A percentile compares a stretch with the other conserved stretches of the same genome.
These are phyloP conservation scores for Chrysolina americana DNA, from an alignment of 2,888 invertebrate genomes.

Conservation along the genomic window DNA sequence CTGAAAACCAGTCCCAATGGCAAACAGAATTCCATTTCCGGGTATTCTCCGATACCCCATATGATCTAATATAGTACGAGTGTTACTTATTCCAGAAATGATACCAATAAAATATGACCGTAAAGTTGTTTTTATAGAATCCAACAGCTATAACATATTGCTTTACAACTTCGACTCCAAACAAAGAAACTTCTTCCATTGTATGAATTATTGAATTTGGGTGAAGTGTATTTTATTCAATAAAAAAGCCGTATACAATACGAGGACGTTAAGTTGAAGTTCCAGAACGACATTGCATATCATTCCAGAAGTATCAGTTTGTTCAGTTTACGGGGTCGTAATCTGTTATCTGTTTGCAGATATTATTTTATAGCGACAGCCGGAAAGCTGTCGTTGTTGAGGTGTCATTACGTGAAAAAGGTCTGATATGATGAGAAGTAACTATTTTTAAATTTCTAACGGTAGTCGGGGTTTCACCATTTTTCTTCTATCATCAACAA, in stretches of 20 bases:
- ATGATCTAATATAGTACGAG: conserved; percentile 61
- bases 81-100: conserved; percentile 61
- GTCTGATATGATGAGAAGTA: background rate
- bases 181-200: conserved; percentile 45
- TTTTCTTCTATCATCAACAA: too few species aligned
- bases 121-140: conserved; percentile 60
- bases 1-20: conserved; percentile 52
- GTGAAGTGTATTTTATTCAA: conserved; percentile 46
- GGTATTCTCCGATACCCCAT: conserved; percentile 55
- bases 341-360: conserved; percentile 14
- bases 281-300: conserved; percentile 26
- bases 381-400: conserved; percentile 1
- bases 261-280: conserved; percentile 41
- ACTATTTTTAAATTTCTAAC: too few species aligned
- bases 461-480: too few species aligned
- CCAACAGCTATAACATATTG: conserved; percentile 60
- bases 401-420: background rate
- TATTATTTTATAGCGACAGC: conserved; percentile 15
- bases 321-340: conserved; percentile 19
- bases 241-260: conserved; percentile 44
- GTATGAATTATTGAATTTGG: conserved; percentile 44
- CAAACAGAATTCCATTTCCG: conserved; percentile 64
- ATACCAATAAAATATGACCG: conserved; percentile 62
- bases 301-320: conserved; percentile 21
- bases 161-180: conserved; percentile 44